Base-by-base conservation (phyloP, 2,797 vertebrate species). In the Salarias fasciatus region DNA sequence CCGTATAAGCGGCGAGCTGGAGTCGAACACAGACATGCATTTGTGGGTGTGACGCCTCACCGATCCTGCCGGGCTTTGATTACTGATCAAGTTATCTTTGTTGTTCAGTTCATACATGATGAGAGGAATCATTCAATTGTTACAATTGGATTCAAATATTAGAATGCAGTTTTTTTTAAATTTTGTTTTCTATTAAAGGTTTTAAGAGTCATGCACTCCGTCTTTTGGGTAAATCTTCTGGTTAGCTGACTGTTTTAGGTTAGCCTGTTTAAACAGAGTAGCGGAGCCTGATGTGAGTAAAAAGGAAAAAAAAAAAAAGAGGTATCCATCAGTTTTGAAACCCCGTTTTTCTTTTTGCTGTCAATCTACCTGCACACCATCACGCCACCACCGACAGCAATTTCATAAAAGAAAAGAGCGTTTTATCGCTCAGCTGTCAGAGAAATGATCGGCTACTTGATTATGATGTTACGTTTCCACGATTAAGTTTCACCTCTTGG, bases 361-460 rank as follows among this genome's bases (percentile, higher is more conserved):
- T 80, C 75, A 85, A 63, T 82, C 82, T 76, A 69, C 53, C 63
- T 73, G 63, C 13, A 63, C 75, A 69, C 18, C 55, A 50, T 75
- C 66, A 69, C 48, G 10, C 69, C 70, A 54, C 51, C 69, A 69
- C 65, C 37, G 7, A 69, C 36, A 63, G 50, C 35, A 80, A 49
- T 72, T 55, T 60, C 67, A 63, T 45, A 52, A 52, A 18, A 59
- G 72, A 58, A 69, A 53, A 81, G 76, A 59, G 46, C 40, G 74
- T 74, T 79, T 77, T 83, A n/a, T n/a, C n/a, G n/a, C 60, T 83
- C 63, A 59, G 54, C 77, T 80, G 77, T 84, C 81, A 84, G 56
- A 78, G 28, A 24, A 66, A 53, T 57, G 66, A 80, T 77, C 48
- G 13, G 66, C 66, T 60, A 59, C 68, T 69, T 80, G 78, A 85